Base-by-base conservation (phyloP, 2,888 invertebrate species). In the Apamea monoglypha region DNA sequence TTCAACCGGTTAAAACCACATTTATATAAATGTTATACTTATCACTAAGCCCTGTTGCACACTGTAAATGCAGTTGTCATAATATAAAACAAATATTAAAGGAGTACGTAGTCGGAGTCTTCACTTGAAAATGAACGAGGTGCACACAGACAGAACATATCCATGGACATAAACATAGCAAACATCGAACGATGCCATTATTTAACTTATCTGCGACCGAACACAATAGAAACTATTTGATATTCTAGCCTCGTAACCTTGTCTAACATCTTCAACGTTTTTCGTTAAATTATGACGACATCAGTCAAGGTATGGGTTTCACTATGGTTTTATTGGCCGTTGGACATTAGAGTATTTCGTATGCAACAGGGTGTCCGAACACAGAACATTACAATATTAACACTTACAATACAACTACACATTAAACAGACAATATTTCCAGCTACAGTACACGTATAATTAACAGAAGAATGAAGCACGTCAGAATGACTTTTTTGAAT, bases 41-140 rank as follows among this genome's bases (percentile, higher is more conserved):
- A 69, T 40, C 10, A 18, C 50, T 84, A 74, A 66, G 71, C 80
- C 84, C 87, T 74, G 84, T 47, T 56, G 74, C 84, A 87, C 10
- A 80, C 61, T 16, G 25, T 87, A 84, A 84, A 84, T 84, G 87
- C 84, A 75, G 7, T 44, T 40, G 36, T 74, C 56, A 71, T 78
- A 74, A 61, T 66, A 66, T 61, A 70, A 77, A 83, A 73, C 32
- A 83, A 76, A 64, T 2, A 32, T 16, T 47, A 47, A 47, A 44
- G 32, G 21, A 50, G 29, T 53, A 12, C 12, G 25, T 50, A 44
- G n/a, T 66, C 29, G 25, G 36, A 47, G 16, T 36, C 29, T 1
- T n/a, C 16, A 59, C 18, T 64, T 67, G 40, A 21, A 44, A 32
- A 14, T 56, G 47, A 50, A 32, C 10, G 40, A 21, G 8, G 0